These are phyloP conservation scores for Nannoperca obscura DNA, from an alignment of 2,797 vertebrate genomes.

Conservation along the genomic window DNA sequence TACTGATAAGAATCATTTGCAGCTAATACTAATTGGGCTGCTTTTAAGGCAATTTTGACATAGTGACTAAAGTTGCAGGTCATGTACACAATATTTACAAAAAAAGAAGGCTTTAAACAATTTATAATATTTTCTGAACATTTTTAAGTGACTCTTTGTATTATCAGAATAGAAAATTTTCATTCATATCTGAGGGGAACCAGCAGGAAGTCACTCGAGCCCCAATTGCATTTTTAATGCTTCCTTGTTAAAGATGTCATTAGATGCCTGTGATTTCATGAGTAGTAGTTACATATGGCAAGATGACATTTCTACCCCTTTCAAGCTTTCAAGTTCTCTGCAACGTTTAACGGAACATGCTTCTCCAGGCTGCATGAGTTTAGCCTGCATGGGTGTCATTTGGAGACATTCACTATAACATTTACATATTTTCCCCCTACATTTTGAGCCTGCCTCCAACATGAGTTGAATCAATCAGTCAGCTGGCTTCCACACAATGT, in stretches of 20 bases:
- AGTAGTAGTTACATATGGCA: not conserved
- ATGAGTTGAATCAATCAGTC: not conserved
- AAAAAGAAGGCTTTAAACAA: not conserved
- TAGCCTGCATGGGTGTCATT: not conserved
- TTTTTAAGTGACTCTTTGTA: not conserved
- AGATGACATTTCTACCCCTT: not conserved
- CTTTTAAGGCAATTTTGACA: not conserved
- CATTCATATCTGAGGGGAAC: not conserved
- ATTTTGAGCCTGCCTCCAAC: not conserved
- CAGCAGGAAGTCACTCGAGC: not conserved
- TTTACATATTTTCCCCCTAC: not conserved
- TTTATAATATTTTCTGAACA: not conserved
- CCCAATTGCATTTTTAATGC: not conserved
- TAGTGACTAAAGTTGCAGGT: not conserved
- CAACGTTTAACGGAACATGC: not conserved
- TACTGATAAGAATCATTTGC: not conserved
- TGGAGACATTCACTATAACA: not conserved
- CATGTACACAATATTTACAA: not conserved
- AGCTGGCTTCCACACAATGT: not conserved
- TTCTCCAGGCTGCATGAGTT: not conserved
- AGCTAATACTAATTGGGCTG: not conserved
- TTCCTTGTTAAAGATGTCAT: not conserved
- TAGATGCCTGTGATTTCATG: not conserved
- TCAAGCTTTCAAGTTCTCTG: not conserved
- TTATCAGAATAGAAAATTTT: not conserved